Evolutionary conservation across 1,140 invertebrate genomes (phyloP), one percentile per base, ranked within the genome.

Genomic region (Maconellicoccus hirsutus): DNA sequence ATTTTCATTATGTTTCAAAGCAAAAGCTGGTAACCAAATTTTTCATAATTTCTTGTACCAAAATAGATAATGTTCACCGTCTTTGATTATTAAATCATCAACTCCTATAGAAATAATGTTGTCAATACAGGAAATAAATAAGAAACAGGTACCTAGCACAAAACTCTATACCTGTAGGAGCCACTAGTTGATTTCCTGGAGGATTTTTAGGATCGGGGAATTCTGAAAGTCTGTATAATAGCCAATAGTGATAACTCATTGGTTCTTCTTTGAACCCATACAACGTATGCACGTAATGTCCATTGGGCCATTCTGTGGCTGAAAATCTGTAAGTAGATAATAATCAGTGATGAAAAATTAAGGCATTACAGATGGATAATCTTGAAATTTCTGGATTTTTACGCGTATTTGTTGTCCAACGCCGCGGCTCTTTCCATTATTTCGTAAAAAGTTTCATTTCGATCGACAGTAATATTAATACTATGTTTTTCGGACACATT

Each of bases 41-140:
- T 59, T 77, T 90, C 89, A 93, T 77, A 93, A 83, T 79, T 92
- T 92, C 81, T 93, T 93, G 80, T 92, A 94, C 91, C 91, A 94
- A 80, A 92, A 93, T 10, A 93, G 84, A 78, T 91, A 92, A 77
- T 91, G 87, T 77, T 93, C 89, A 2, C 90, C 89, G 75, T 92
- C 88, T 79, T 89, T 87, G 8, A 92, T 89, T 73, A 89, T 82
- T 72, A 92, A 79, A 76, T 92, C 90, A 77, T 93, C 90, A 22
- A 93, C 90, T 76, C 90, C 90, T 92, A 80, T 3, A 52, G 2
- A 52, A 52, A 16, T 3, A 52, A 52, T n/a, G n/a, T n/a, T n/a
- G n/a, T n/a, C n/a, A n/a, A n/a, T 38, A 38, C 6, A 38, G 6
- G 10, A 16, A 52, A 14, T 16, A 52, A 52, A 8, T 52, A 3